phyloP scores from a whole-genome alignment of 2,797 vertebrate species.

The Acanthis flammea region DNA sequence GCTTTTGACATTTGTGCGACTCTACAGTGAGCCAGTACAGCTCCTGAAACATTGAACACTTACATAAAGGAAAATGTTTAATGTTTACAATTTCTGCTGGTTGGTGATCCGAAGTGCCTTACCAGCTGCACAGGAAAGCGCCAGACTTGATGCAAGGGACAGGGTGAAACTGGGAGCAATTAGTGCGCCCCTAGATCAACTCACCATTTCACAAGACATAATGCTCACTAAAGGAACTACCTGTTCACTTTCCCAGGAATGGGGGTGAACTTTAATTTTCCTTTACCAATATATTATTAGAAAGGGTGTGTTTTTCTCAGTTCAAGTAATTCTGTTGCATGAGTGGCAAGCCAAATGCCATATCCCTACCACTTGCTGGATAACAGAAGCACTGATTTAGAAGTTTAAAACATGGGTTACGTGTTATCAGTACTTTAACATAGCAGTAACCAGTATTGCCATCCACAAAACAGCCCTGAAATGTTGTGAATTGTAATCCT shows the following conservation, averaged over 20 bases:
- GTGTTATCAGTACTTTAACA: neutral
- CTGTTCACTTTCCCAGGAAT: neutral
- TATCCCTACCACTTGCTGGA: neutral
- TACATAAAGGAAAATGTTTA: neutral
- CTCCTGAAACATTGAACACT: neutral
- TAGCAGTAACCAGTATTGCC: neutral
- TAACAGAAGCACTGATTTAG: neutral
- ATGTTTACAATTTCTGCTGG: neutral
- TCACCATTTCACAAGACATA: neutral
- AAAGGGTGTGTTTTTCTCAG: neutral
- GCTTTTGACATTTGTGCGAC: neutral
- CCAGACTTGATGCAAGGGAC: neutral
- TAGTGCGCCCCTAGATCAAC: rapidly evolving
- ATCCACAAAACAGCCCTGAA: neutral
- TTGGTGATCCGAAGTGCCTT: neutral
- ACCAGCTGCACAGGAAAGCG: neutral
- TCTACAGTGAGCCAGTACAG: neutral
- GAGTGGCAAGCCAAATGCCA: neutral
- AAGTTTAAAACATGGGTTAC: neutral
- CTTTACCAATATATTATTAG: neutral
- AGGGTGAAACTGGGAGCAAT: neutral
- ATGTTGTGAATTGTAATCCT: neutral
- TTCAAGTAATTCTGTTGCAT: neutral
- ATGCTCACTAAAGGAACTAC: neutral
- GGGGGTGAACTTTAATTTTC: neutral